phyloP scores from a whole-genome alignment of 2,113 vertebrate genomes.

The Alaudala cheleensis region DNA sequence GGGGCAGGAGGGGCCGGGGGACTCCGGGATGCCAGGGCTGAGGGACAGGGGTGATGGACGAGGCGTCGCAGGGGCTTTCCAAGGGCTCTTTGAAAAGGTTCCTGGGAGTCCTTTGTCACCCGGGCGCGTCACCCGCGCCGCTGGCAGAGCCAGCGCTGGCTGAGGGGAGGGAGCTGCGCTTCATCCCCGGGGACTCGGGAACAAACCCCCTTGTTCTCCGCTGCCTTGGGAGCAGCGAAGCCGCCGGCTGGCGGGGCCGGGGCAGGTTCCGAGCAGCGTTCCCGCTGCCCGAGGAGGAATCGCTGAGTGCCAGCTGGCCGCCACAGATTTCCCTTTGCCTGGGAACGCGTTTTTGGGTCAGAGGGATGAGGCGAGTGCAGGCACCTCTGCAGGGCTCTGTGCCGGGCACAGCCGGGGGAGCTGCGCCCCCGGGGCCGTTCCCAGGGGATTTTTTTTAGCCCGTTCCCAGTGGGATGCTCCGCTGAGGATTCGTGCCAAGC shows the following conservation, averaged over 20 bases:
- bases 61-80: neutral
- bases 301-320: neutral
- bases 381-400: neutral
- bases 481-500: neutral
- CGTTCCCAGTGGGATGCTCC: rapidly evolving
- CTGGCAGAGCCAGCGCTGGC: neutral
- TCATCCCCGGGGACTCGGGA: neutral
- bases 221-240: neutral
- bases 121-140: neutral
- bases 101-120: slow-evolving; percentile 9
- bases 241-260: neutral
- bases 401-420: neutral
- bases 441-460: neutral
- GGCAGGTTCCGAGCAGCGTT: neutral
- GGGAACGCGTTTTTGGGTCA: neutral
- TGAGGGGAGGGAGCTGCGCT: neutral
- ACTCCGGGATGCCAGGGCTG: neutral
- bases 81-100: slow-evolving; percentile 11
- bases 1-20: neutral
- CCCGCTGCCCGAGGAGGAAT: neutral
- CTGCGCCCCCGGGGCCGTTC: neutral
- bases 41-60: neutral
- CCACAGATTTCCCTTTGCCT: neutral
- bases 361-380: neutral
- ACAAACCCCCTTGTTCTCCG: neutral